A percentile compares a stretch with the other conserved stretches of the same genome.
Conservation (phyloP, 2,113 vertebrate genomes). For the Colius striatus region DNA sequence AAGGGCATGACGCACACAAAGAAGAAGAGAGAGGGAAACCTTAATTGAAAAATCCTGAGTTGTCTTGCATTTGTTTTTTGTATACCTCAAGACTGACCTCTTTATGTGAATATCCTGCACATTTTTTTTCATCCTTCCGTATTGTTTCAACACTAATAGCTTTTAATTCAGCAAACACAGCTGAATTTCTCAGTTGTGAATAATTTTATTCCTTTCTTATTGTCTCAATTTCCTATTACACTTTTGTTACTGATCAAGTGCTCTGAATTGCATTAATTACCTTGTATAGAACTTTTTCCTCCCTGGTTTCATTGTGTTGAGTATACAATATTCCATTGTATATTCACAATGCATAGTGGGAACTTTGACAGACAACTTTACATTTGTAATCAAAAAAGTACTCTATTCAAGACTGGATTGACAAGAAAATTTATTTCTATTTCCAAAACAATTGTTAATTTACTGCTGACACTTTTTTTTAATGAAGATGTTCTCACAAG, state of each 20-base stretch:
- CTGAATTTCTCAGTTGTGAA: background rate
- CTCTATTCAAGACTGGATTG: background rate
- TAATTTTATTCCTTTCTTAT: background rate
- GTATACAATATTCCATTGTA: background rate
- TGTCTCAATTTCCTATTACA: background rate
- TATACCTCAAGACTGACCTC: background rate
- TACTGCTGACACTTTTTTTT: background rate
- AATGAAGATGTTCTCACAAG: background rate
- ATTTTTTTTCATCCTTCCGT: background rate
- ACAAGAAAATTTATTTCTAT: background rate
- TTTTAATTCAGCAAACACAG: conserved; percentile 1
- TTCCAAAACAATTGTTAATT: background rate
- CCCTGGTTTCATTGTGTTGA: background rate
- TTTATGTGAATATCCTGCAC: background rate
- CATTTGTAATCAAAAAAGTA: background rate
- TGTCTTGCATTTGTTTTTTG: background rate
- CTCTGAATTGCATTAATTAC: background rate
- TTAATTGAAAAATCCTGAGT: background rate
- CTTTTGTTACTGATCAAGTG: background rate
- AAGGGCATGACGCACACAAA: background rate
- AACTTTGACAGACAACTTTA: background rate
- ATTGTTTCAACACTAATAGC: background rate
- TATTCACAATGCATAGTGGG: background rate
- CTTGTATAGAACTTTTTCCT: background rate
- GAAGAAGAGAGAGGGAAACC: background rate